Conservation (phyloP, 1,140 invertebrate genomes). For the Aricia agestis region DNA sequence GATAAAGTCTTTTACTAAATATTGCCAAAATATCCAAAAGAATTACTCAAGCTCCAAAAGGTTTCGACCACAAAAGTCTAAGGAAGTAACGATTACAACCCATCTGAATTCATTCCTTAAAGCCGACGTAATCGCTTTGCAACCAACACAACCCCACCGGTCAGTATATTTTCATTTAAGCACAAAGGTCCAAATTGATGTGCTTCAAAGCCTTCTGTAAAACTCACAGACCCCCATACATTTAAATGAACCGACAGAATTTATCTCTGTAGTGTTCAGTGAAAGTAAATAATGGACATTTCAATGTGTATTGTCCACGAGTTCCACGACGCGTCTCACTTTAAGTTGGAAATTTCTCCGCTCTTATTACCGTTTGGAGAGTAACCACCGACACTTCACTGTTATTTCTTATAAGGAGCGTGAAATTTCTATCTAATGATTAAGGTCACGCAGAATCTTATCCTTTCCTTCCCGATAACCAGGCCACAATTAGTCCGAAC, state of each 20-base stretch:
- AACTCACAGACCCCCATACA: not conserved
- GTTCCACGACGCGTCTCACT: too few species aligned
- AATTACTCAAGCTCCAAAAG: not conserved
- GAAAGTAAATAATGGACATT: slow-evolving; percentile 1
- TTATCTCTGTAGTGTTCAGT: not conserved
- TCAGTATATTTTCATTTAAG: slow-evolving; percentile 10
- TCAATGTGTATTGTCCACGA: not conserved
- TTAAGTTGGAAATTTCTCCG: too few species aligned
- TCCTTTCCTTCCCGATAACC: not conserved
- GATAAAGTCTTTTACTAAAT: too few species aligned
- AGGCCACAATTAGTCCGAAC: not conserved
- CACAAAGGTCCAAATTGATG: slow-evolving; percentile 2
- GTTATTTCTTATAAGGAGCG: too few species aligned
- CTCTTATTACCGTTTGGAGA: too few species aligned
- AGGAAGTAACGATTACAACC: not conserved
- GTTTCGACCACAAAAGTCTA: not conserved
- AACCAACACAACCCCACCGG: not conserved
- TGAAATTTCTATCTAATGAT: not conserved
- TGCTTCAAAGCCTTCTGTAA: not conserved
- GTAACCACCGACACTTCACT: too few species aligned
- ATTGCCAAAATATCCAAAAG: not conserved
- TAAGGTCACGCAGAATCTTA: not conserved
- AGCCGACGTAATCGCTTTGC: not conserved
- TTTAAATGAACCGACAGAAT: slow-evolving; percentile 13
- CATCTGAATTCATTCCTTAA: not conserved